Percentiles rank a stretch among this genome's conserved stretches.
Evolutionary conservation across 1,140 invertebrate genomes (phyloP).

Genomic region (Frieseomelitta varia): DNA sequence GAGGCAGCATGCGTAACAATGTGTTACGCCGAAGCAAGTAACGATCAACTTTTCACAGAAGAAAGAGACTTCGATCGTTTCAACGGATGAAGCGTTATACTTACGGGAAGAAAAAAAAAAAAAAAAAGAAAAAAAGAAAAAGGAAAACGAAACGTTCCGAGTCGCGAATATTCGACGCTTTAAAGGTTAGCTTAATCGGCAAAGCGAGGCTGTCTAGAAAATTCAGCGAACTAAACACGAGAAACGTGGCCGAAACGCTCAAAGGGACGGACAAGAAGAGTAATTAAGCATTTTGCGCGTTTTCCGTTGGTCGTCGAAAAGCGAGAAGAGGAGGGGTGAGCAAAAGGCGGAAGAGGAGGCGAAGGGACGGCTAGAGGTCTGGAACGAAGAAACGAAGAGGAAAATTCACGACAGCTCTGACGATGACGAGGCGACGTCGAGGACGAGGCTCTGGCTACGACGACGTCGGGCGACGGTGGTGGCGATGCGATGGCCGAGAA

Average conservation of each 20-base stretch:
- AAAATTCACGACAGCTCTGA: not conserved
- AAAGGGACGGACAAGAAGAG: conserved; percentile 17
- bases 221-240: too few relatives aligned
- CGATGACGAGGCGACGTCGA: too few relatives aligned
- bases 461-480: not conserved
- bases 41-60: not conserved
- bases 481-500: not conserved
- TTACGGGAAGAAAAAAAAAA: not conserved
- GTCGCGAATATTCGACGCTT: not conserved
- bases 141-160: not conserved
- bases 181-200: not conserved
- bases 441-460: not conserved
- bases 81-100: not conserved
- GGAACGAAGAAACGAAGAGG: not conserved
- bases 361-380: not conserved
- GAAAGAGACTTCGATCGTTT: not conserved
- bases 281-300: conserved; percentile 49
- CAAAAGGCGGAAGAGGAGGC: not conserved
- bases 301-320: conserved; percentile 1
- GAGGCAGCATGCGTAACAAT: too few relatives aligned
- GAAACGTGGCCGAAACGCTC: not conserved
- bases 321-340: not conserved
- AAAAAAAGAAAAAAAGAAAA: not conserved
- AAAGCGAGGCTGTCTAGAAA: not conserved
- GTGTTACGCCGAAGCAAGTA: not conserved